Percentiles rank a stretch among this genome's conserved stretches.
Evolutionary conservation across 23 tunicate species (phyloP).

Genomic region (Halocynthia aurantium): DNA sequence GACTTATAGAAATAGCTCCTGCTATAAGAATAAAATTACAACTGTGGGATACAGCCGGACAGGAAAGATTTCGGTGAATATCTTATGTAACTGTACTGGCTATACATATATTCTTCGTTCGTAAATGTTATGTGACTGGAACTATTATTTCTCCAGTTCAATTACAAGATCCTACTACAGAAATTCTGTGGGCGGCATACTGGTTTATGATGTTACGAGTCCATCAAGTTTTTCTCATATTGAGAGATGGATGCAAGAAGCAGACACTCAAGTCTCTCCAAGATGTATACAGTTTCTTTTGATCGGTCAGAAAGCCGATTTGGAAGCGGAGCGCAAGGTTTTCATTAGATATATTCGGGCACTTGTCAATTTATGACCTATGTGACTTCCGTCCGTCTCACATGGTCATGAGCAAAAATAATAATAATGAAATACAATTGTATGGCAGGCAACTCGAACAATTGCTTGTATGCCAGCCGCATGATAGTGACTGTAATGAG

Average conservation of each 20-base stretch:
- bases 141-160: slow-evolving; percentile 31
- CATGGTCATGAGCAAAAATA: too few relatives aligned
- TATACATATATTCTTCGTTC: too few relatives aligned
- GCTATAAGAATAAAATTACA: slow-evolving; percentile 69
- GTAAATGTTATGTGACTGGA: neutral
- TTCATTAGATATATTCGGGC: too few relatives aligned
- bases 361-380: too few relatives aligned
- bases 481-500: too few relatives aligned
- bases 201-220: slow-evolving; percentile 92
- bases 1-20: slow-evolving; percentile 74
- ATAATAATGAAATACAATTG: too few relatives aligned
- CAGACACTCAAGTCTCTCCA: slow-evolving; percentile 78
- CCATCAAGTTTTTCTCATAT: slow-evolving; percentile 77
- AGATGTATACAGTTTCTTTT: slow-evolving; percentile 57
- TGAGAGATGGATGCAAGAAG: slow-evolving; percentile 85
- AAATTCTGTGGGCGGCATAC: slow-evolving; percentile 83
- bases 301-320: slow-evolving; percentile 89
- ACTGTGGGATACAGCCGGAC: slow-evolving; percentile 98
- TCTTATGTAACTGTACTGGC: too few relatives aligned
- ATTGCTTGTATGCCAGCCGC: too few relatives aligned
- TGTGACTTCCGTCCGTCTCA: too few relatives aligned
- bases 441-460: too few relatives aligned
- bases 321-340: slow-evolving; percentile 55
- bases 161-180: slow-evolving; percentile 90
- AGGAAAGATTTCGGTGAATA: slow-evolving; percentile 79